These are phyloP conservation scores for Thymelicus acteon DNA, from an alignment of 2,888 invertebrate genomes.

Conservation along the genomic window DNA sequence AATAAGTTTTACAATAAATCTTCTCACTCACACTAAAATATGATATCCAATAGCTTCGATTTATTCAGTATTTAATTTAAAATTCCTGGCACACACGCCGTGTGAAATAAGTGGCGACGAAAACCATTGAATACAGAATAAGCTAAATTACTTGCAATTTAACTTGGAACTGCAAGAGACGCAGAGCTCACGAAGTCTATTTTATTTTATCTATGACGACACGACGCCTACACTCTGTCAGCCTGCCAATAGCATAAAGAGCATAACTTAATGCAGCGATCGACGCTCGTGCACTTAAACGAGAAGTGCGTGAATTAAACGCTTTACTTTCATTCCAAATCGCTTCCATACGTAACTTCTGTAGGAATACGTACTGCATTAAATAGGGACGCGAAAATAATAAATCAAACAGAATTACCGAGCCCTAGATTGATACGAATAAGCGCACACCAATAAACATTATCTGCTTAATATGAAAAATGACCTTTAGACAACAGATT, in stretches of 20 bases:
- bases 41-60: constrained; percentile 12
- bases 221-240: constrained; percentile 34
- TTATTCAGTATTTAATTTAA: constrained; percentile 25
- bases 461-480: constrained; percentile 38
- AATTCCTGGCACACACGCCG: constrained; percentile 29
- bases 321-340: constrained; percentile 33
- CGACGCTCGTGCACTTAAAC: constrained; percentile 20
- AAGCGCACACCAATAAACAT: constrained; percentile 35
- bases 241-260: constrained; percentile 36
- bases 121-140: constrained; percentile 34
- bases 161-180: constrained; percentile 28
- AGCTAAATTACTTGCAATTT: constrained; percentile 37
- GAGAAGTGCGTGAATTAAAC: constrained; percentile 29
- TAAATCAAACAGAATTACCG: constrained; percentile 36
- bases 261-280: constrained; percentile 31
- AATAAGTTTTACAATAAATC: too few species aligned
- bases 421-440: constrained; percentile 38
- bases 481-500: constrained; percentile 38
- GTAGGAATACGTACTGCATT: constrained; percentile 27
- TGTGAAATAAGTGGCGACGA: constrained; percentile 33
- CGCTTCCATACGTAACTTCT: constrained; percentile 31
- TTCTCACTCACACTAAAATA: not conserved
- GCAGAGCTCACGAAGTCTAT: constrained; percentile 33
- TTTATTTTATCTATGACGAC: constrained; percentile 36
- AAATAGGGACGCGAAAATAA: constrained; percentile 18